phyloP scores from a whole-genome alignment of 2,797 vertebrate genomes.

The Anguilla megastoma region DNA sequence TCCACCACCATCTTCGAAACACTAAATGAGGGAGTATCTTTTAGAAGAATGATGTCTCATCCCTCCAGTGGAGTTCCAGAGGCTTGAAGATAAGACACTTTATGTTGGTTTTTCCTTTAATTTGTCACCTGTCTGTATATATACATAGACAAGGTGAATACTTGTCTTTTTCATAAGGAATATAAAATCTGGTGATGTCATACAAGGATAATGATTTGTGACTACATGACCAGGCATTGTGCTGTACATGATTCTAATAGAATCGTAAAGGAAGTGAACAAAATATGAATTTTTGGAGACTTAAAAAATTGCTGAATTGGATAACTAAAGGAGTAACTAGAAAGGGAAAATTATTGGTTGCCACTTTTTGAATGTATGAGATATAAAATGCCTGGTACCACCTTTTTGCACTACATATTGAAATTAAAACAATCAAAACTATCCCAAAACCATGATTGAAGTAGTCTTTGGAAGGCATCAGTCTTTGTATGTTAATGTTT shows the following conservation, averaged over 20 bases:
- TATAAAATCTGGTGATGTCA: neutral
- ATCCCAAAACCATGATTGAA: neutral
- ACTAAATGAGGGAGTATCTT: too few species aligned
- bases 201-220: neutral
- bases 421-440: neutral
- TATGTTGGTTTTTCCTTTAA: too few species aligned
- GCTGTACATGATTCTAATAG: neutral
- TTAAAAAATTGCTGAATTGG: neutral
- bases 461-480: neutral
- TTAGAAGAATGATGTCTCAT: too few species aligned
- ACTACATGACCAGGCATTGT: neutral
- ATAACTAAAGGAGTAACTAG: neutral
- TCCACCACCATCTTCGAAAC: too few species aligned
- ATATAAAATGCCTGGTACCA: neutral
- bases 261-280: neutral
- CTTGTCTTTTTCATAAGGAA: neutral
- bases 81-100: too few species aligned
- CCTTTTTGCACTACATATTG: neutral
- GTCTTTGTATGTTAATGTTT: neutral
- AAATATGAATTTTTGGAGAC: neutral
- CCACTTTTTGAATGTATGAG: neutral
- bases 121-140: too few species aligned
- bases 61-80: too few species aligned
- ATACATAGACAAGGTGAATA: neutral
- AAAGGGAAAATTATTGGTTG: neutral